Evolutionary conservation across 2,113 vertebrate genomes (phyloP), one percentile per base, ranked within the genome.

Genomic region (Apteryx owenii): DNA sequence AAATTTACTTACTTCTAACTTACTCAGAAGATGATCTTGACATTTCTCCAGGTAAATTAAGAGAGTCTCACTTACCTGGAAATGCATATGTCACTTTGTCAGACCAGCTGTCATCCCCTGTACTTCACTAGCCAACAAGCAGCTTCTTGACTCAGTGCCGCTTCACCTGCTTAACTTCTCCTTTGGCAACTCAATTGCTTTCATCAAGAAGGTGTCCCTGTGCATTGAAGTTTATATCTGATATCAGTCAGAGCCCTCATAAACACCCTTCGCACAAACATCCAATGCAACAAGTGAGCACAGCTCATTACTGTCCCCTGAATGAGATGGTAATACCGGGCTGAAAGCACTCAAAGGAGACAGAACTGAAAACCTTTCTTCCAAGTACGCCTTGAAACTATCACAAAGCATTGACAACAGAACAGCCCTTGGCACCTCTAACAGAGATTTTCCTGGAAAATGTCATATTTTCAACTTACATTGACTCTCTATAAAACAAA

Each of bases 31-130:
- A 93, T 70, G 88, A 95, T 96, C 93, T 89, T 83, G 93, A 95
- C 96, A 96, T 79, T 90, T 93, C 81, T 88, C 48, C 53, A 44
- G 91, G 91, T 95, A 96, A 93, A 96, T 97, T 96, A 97, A 93
- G 94, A 94, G 91, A 94, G 79, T 85, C 91, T 95, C 94, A 94
- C 93, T 95, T 96, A 81, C 95, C 89, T 70, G 87, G 95, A 96
- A 89, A 86, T 88, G 87, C 81, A 95, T 94, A 93, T 93, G 95
- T 95, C 96, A 96, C 88, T 93, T 94, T 91, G 89, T 94, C 87
- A 96, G 95, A 72, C 81, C 91, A 91, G 94, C 94, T 96, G 94
- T 80, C 96, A 95, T 58, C 89, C 75, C 81, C 85, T 89, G 78
- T 81, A 69, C 89, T 92, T 92, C 38, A 79, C 61, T 81, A 93